Conservation (phyloP, 2,888 invertebrate species). For the Lamproptera curius region DNA sequence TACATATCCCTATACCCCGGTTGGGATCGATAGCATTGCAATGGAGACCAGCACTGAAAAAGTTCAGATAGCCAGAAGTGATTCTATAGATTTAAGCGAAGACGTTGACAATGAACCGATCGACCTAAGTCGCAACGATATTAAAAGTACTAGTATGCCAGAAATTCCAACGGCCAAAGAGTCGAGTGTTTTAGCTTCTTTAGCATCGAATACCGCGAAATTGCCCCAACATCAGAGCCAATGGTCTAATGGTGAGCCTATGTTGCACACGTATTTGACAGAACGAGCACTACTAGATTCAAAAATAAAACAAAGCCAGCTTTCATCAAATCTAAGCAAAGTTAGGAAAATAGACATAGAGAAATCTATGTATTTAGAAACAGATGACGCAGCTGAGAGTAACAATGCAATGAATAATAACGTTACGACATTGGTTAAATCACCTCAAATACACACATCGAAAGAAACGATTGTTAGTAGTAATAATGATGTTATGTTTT, state of each 20-base stretch:
- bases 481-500: slow-evolving; percentile 30
- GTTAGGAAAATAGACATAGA: slow-evolving; percentile 56
- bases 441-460: slow-evolving; percentile 19
- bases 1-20: slow-evolving; percentile 82
- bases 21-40: slow-evolving; percentile 44
- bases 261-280: slow-evolving; percentile 85
- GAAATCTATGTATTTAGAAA: slow-evolving; percentile 45
- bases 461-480: slow-evolving; percentile 35
- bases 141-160: slow-evolving; percentile 52
- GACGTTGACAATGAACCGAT: slow-evolving; percentile 76
- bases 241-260: slow-evolving; percentile 79
- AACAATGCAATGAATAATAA: slow-evolving; percentile 31
- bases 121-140: slow-evolving; percentile 67
- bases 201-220: slow-evolving; percentile 81
- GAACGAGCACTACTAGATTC: slow-evolving; percentile 84
- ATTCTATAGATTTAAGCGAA: slow-evolving; percentile 45
- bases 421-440: slow-evolving; percentile 14
- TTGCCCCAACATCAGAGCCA: slow-evolving; percentile 76
- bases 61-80: slow-evolving; percentile 39
- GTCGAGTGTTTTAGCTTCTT: slow-evolving; percentile 79
- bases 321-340: slow-evolving; percentile 56
- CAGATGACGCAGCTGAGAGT: slow-evolving; percentile 28
- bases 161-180: slow-evolving; percentile 81
- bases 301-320: slow-evolving; percentile 83
- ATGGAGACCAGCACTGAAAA: slow-evolving; percentile 49